Evolutionary conservation across 1,140 invertebrate genomes (phyloP).

Genomic region (Calliopsis andreniformis): DNA sequence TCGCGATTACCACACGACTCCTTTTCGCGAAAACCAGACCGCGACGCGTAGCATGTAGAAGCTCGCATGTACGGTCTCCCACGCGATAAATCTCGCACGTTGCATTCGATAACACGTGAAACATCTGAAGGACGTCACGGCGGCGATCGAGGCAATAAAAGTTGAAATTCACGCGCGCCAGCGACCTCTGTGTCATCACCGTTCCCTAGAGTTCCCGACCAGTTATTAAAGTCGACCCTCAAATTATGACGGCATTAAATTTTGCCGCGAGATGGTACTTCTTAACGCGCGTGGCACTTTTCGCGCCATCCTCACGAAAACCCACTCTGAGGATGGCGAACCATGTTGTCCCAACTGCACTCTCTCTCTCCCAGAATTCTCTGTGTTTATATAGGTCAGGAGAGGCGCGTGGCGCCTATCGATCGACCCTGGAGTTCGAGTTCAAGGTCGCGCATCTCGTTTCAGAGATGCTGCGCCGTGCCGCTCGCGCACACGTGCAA

Average conservation of each 20-base stretch:
- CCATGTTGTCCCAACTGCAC: slow-evolving; percentile 1
- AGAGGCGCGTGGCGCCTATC: slow-evolving; percentile 73
- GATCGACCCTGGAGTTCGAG: slow-evolving; percentile 73
- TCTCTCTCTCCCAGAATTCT: slow-evolving; percentile 51
- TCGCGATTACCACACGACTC: neutral
- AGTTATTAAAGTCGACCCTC: neutral
- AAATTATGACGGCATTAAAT: slow-evolving; percentile 9
- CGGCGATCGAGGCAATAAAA: too few relatives aligned
- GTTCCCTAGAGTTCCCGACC: neutral
- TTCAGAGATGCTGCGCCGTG: slow-evolving; percentile 61
- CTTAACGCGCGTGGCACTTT: neutral
- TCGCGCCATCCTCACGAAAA: neutral
- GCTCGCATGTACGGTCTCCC: slow-evolving; percentile 5
- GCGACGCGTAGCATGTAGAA: slow-evolving; percentile 8
- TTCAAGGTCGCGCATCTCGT: slow-evolving; percentile 74
- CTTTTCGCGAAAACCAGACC: neutral
- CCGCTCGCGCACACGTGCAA: slow-evolving; percentile 7
- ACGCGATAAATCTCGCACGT: neutral
- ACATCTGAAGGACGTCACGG: slow-evolving; percentile 7
- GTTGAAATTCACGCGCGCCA: neutral
- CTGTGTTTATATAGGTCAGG: slow-evolving; percentile 69
- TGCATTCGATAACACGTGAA: neutral
- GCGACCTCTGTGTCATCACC: neutral
- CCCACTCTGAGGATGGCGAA: neutral
- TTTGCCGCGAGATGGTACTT: neutral